Percentiles rank a stretch among this genome's conserved stretches.
phyloP scores from a whole-genome alignment of 2,797 vertebrate species.

The Neoniphon sammara region DNA sequence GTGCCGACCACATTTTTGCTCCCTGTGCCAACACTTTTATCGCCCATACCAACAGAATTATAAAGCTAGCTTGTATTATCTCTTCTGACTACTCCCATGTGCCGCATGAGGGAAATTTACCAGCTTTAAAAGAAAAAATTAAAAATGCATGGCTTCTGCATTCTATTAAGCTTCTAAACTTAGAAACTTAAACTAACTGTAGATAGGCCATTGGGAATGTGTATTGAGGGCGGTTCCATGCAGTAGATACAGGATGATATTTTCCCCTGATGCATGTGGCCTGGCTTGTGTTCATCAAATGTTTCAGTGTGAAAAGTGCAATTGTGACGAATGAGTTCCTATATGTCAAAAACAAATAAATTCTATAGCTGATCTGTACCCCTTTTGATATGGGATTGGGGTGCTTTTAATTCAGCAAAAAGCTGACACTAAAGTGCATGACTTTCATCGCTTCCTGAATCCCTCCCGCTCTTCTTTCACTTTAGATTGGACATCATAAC shows the following conservation, averaged over 20 bases:
- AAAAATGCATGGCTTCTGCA: not conserved
- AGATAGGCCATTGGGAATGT: conserved; percentile 1
- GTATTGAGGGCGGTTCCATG: not conserved
- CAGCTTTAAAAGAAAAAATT: conserved; percentile 19
- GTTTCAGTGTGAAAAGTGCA: not conserved
- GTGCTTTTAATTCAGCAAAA: not conserved
- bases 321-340: not conserved
- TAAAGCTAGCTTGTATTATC: conserved; percentile 30
- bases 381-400: not conserved
- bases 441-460: conserved; percentile 52
- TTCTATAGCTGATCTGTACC: not conserved
- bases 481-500: conserved; percentile 37
- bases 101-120: conserved; percentile 16
- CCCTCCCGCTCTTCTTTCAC: conserved; percentile 35
- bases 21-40: conserved; percentile 34
- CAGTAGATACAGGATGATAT: too few species aligned
- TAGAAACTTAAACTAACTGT: not conserved
- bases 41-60: conserved; percentile 40
- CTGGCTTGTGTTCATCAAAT: too few species aligned
- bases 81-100: conserved; percentile 36
- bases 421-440: not conserved
- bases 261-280: too few species aligned
- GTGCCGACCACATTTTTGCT: conserved; percentile 31
- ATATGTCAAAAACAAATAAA: not conserved
- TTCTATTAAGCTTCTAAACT: conserved; percentile 3